Evolutionary conservation across 2,113 vertebrate species (phyloP).

Genomic region (Falco punctatus): DNA sequence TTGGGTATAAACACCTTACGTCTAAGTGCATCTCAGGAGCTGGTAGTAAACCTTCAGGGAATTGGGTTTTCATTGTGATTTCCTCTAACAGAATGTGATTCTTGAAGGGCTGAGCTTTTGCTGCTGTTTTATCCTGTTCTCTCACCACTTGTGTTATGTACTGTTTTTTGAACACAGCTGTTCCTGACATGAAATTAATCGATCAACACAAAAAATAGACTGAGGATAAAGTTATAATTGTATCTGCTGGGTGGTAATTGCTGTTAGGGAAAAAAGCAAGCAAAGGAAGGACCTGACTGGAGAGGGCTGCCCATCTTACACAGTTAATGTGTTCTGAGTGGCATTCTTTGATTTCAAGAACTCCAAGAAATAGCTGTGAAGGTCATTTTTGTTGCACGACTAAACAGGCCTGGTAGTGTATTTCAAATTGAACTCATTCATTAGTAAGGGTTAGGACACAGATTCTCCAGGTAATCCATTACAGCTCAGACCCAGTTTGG

Average conservation of each 20-base stretch:
- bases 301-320: background rate
- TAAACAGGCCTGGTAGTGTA: background rate
- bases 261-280: background rate
- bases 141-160: background rate
- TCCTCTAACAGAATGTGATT: background rate
- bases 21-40: background rate
- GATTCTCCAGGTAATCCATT: constrained; percentile 37
- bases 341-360: background rate
- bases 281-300: background rate
- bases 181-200: background rate
- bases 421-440: background rate
- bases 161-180: background rate
- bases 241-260: background rate
- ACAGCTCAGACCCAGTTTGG: constrained; percentile 16
- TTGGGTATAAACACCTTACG: background rate
- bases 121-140: background rate
- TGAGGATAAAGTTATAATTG: background rate
- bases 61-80: background rate
- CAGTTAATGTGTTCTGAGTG: background rate
- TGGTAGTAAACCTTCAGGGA: background rate
- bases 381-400: background rate
- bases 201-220: rapidly evolving
- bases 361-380: rapidly evolving
- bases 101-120: background rate
- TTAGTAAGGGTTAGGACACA: background rate